Conservation (phyloP, 2,113 vertebrate genomes). For the Poicephalus meyeri region DNA sequence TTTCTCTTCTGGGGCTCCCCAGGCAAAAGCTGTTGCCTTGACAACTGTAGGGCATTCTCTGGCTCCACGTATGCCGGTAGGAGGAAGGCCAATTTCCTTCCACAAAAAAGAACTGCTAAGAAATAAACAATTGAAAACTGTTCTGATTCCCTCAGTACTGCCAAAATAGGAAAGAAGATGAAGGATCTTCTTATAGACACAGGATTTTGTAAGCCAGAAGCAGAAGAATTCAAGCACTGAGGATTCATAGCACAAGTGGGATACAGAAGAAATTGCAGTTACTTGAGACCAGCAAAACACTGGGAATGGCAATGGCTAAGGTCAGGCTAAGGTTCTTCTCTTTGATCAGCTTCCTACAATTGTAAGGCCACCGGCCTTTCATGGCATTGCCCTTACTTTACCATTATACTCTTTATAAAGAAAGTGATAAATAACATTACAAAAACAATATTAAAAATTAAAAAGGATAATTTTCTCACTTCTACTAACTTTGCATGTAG, state of each 20-base stretch:
- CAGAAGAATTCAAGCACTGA: neutral
- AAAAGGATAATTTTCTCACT: neutral
- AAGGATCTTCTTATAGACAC: neutral
- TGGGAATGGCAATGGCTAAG: neutral
- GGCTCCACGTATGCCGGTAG: conserved; percentile 39
- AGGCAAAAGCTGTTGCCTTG: conserved; percentile 75
- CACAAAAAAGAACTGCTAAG: neutral
- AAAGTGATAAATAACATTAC: neutral
- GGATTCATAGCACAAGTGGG: neutral
- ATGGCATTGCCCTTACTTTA: neutral
- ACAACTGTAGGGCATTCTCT: conserved; percentile 70
- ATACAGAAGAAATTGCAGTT: neutral
- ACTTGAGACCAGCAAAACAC: neutral
- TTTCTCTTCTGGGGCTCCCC: conserved; percentile 54
- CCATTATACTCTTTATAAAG: neutral
- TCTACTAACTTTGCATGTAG: neutral
- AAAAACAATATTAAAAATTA: neutral
- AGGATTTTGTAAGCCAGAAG: neutral
- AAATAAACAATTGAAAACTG: conserved; percentile 8
- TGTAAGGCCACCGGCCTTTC: neutral
- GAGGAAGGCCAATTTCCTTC: conserved; percentile 59
- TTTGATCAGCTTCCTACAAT: neutral
- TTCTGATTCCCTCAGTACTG: neutral
- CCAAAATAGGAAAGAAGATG: neutral
- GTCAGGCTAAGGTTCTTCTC: neutral